Conservation (phyloP, 1,140 invertebrate genomes). For the Zaprionus inermis region DNA sequence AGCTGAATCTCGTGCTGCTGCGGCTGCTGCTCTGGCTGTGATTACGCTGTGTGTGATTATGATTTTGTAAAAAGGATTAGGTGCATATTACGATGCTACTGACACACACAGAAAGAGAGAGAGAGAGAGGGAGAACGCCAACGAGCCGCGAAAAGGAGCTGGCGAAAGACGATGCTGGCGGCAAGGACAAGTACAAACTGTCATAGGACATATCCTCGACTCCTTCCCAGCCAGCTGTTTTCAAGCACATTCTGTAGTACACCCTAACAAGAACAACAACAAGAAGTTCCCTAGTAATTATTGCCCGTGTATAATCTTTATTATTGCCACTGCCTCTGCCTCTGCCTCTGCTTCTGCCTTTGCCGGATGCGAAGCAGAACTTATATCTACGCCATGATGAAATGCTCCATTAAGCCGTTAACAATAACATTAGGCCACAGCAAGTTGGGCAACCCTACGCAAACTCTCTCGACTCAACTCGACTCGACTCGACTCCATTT, state of each 20-base stretch:
- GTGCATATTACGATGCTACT: constrained; percentile 70
- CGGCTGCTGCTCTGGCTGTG: constrained; percentile 55
- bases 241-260: constrained; percentile 30
- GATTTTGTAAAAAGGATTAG: constrained; percentile 81
- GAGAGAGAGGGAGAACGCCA: constrained; percentile 41
- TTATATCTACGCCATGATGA: constrained; percentile 54
- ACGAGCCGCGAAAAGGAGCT: constrained; percentile 66
- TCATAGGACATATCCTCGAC: constrained; percentile 20
- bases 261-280: constrained; percentile 41
- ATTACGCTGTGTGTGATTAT: constrained; percentile 75
- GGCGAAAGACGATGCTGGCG: constrained; percentile 34
- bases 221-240: constrained; percentile 38
- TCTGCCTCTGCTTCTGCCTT: background rate
- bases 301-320: constrained; percentile 80
- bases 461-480: background rate
- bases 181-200: constrained; percentile 41
- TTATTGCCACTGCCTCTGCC: constrained; percentile 62
- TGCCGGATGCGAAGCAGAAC: constrained; percentile 35
- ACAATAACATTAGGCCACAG: constrained; percentile 69
- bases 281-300: constrained; percentile 61
- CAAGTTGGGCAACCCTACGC: constrained; percentile 25
- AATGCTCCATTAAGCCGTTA: constrained; percentile 80
- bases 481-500: constrained; percentile 11
- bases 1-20: constrained; percentile 22
- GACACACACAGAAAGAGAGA: constrained; percentile 21